These are phyloP conservation scores for Mactra quadrangularis DNA, from an alignment of 1,140 invertebrate species.

Conservation along the genomic window DNA sequence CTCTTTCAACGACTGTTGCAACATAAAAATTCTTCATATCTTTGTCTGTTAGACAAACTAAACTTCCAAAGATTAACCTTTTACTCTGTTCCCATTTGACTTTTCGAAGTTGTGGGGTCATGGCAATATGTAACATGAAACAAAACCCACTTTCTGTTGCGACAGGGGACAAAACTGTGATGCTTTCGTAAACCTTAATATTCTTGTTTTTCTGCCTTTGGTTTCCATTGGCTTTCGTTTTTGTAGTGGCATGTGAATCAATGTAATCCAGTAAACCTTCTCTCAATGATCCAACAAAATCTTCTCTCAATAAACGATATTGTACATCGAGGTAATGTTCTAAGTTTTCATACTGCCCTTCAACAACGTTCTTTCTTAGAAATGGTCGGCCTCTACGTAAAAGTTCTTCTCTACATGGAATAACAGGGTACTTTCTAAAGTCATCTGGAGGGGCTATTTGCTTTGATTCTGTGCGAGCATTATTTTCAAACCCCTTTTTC, in stretches of 20 bases:
- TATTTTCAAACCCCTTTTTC: neutral
- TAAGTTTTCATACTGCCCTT: conserved; percentile 86
- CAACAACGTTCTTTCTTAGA: conserved; percentile 86
- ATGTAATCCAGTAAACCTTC: conserved; percentile 77
- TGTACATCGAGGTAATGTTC: conserved; percentile 91
- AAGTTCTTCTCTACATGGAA: conserved; percentile 75
- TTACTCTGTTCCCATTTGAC: conserved; percentile 83
- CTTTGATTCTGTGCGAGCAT: neutral
- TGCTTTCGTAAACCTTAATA: conserved; percentile 62
- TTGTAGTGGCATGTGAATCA: conserved; percentile 5
- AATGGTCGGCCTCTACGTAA: conserved; percentile 75
- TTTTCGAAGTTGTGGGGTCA: conserved; percentile 57
- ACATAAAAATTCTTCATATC: conserved; percentile 88
- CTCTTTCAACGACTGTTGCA: conserved; percentile 87
- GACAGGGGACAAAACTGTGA: conserved; percentile 66
- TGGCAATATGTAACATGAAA: conserved; percentile 73
- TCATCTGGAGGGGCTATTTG: conserved; percentile 67
- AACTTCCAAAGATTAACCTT: conserved; percentile 88
- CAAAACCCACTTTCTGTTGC: conserved; percentile 63
- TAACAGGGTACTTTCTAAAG: conserved; percentile 75
- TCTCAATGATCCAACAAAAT: conserved; percentile 84
- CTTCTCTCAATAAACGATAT: conserved; percentile 90
- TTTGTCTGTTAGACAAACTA: conserved; percentile 88
- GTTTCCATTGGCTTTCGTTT: neutral
- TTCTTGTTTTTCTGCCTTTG: neutral